Evolutionary conservation across 2,797 vertebrate species (phyloP).

Genomic region (Halcyon leucocephala): DNA sequence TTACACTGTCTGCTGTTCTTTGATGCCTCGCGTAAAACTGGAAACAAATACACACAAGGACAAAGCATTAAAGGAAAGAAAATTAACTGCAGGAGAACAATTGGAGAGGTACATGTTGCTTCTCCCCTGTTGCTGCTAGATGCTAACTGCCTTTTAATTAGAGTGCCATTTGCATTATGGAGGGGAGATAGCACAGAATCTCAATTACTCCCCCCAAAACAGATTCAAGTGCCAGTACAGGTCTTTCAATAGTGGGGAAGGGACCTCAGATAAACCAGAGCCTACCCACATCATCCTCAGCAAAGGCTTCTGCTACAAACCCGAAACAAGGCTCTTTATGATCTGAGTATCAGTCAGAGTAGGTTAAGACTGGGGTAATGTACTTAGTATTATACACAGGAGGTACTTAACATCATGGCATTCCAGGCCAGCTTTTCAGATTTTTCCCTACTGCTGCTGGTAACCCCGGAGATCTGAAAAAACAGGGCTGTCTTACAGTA

Average conservation of each 20-base stretch:
- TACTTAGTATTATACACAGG: not conserved
- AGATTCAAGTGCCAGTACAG: not conserved
- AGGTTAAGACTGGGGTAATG: not conserved
- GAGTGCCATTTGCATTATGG: not conserved
- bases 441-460: not conserved
- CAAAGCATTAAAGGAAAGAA: slow-evolving; percentile 50
- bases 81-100: slow-evolving; percentile 50
- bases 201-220: not conserved
- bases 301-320: not conserved
- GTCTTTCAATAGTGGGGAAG: not conserved
- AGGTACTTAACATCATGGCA: not conserved
- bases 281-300: not conserved
- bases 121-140: slow-evolving; percentile 53
- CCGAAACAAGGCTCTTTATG: not conserved
- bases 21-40: not conserved
- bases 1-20: slow-evolving; percentile 12
- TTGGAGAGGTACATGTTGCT: not conserved
- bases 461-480: not conserved
- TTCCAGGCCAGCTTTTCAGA: not conserved
- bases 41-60: slow-evolving; percentile 33
- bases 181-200: not conserved
- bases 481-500: not conserved
- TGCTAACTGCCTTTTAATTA: slow-evolving; percentile 57
- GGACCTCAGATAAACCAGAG: not conserved
- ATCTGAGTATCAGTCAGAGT: not conserved